Evolutionary conservation across 53 echinoderm and acorn worm genomes (phyloP), one percentile per base, ranked within the genome.

Genomic region (Astropecten irregularis): DNA sequence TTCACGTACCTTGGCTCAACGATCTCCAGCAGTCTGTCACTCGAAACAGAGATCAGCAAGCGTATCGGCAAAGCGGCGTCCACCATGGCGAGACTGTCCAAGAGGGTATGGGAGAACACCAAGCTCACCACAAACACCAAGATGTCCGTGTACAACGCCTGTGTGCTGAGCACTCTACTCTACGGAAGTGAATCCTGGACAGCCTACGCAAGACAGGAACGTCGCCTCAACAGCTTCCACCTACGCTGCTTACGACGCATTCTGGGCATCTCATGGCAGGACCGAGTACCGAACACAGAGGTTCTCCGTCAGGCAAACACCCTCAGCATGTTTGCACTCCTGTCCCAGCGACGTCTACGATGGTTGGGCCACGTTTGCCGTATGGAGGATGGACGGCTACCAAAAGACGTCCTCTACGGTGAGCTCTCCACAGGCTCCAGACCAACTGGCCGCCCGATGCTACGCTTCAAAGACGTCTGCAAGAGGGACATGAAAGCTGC

Each of bases 1-100:
- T 77, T 86, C 56, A 67, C 27, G 0, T 77, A 77, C 40, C 57
- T 86, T 18, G 86, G 68, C 19, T n/a, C 86, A 6, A 50, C 21
- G 26, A 77, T 77, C 39, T 36, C 86, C 25, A 77, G 22, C 69
- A 65, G 29, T 56, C 55, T 86, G 0, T 54, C 40, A 2, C 40
- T 86, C 2, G 86, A 86, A 27, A 4, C 69, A 0, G 71, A 88
- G 58, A 47, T 82, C 10, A 59, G 46, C 49, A 53, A 2, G 2
- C 2, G 38, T 16, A 65, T 65, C 34, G 71, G 71, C 33, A 73
- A 73, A 23, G 57, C 57, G 42, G 3, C 44, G 62, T 19, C 62
- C 36, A 21, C 61, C 28, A 44, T 63, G 44, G 62, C 38, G n/a
- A 6, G 52, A 20, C 29, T 74, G 39, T 5, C 35, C 16, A 71